Evolutionary conservation across 1,140 invertebrate species (phyloP).

Genomic region (Eriosoma lanigerum): DNA sequence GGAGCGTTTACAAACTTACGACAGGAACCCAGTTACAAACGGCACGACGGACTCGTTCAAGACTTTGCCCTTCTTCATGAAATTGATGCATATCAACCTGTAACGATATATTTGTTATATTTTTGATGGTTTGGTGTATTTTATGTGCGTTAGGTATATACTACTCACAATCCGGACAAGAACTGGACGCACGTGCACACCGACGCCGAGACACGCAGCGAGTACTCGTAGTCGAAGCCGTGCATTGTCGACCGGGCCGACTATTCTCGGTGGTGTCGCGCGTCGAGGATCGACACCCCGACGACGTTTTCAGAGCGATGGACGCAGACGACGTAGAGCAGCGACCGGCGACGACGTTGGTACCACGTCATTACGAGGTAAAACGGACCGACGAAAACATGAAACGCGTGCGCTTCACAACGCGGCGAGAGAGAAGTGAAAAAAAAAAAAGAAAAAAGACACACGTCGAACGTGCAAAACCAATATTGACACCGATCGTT

Average conservation of each 20-base stretch:
- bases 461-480: no score
- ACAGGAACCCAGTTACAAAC: slow-evolving; percentile 74
- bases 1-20: slow-evolving; percentile 64
- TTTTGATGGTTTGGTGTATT: no score
- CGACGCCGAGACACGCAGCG: slow-evolving; percentile 4
- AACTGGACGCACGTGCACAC: slow-evolving; percentile 26
- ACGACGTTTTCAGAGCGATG: not conserved
- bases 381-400: not conserved
- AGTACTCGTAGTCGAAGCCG: slow-evolving; percentile 2
- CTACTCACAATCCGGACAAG: slow-evolving; percentile 38
- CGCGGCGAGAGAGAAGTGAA: no score
- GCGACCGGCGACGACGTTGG: not conserved
- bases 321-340: not conserved
- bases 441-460: no score
- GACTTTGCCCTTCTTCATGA: slow-evolving; percentile 67
- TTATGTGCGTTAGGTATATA: no score
- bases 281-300: not conserved
- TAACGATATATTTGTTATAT: slow-evolving; percentile 55
- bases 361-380: slow-evolving; percentile 1
- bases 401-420: not conserved
- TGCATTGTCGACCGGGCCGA: not conserved
- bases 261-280: not conserved
- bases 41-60: slow-evolving; percentile 72
- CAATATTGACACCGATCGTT: no score
- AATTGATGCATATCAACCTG: slow-evolving; percentile 70